Base-by-base conservation (phyloP, 2,113 vertebrate genomes). In the Alexandromys fortis region DNA sequence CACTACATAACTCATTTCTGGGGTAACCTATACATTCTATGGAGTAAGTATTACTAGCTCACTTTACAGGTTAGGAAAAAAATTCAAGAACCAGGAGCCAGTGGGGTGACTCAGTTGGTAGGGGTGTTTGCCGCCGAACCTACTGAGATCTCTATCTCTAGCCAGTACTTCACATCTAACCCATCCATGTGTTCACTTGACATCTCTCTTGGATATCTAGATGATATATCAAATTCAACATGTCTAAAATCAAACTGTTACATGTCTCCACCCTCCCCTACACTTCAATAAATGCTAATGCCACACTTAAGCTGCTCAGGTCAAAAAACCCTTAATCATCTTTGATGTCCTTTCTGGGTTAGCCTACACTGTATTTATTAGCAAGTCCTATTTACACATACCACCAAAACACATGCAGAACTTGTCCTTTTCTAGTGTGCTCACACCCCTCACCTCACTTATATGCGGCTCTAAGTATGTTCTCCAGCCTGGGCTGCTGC, bases 211-310 rank as follows among this genome's bases (percentile, higher is more conserved):
- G 68, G 13, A 42, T 85, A 47, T 58, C 45, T 83, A 95, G 24
- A 86, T 30, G n/a, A 42, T 42, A 82, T 65, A 52, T 92, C 81
- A 87, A 92, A 82, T 83, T 72, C 24, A 87, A 72, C 26, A 83
- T 5, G 14, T 58, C 45, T 90, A 92, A 96, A 86, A 78, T n/a
- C 75, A 94, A 89, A 89, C 83, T 89, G n/a, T 30, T 89, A 52
- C 24, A 76, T 35, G 35, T 3, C 11, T 24, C 52, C 35, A 58
- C 5, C 21, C 55, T 90, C 72, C 91, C 63, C 21, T 22, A 30
- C 42, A 55, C 38, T 55, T 63, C 68, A 87, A 33, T 77, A 52
- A 75, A 77, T 21, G 11, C 14, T 21, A 90, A 72, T 38, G 49
- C 9, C 24, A 94, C 7, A 52, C 35, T 92, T 90, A 61, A 89